Evolutionary conservation across 2,888 invertebrate genomes (phyloP), one percentile per base, ranked within the genome.

Genomic region (Scaptomyza parva): DNA sequence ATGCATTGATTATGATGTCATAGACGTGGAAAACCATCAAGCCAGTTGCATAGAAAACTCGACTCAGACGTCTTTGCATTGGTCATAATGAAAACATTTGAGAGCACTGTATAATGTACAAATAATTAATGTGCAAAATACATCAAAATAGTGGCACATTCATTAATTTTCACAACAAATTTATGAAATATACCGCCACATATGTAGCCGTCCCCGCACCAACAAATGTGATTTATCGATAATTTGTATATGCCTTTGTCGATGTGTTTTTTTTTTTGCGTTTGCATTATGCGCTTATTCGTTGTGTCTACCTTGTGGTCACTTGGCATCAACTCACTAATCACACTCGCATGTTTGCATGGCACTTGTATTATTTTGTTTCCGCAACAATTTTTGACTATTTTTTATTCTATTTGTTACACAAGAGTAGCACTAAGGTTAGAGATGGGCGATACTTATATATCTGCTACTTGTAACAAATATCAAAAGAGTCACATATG

Each of bases 1-100:
- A 81, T 66, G 75, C 70, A 73, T 35, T 63, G 76, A 50, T 78
- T 80, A 85, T 80, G 80, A 80, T 80, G 80, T 80, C 80, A 80
- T 80, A 76, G 73, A 78, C 70, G 70, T 72, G 76, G 76, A 73
- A 65, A 76, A 65, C 60, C 72, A 64, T 52, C 51, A 50, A 50
- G 57, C 41, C 20, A 51, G 30, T 57, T 54, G 52, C 57, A 75
- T 40, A 47, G 37, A 75, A 65, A 73, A 61, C 65, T 48, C 52
- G 33, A 48, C 55, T 47, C 33, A 44, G 22, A 57, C n/a, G 50
- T 33, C 50, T 51, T 26, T 39, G 33, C 33, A 22, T 44, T 43
- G 52, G 24, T 33, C 55, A 64, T 17, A 33, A 45, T 39, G 41
- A 2, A 45, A 39, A 22, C n/a, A 41, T 18, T 26, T 35, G 52